Evolutionary conservation across 2,888 invertebrate species (phyloP), one percentile per base, ranked within the genome.

Genomic region (Megamerina dolium): DNA sequence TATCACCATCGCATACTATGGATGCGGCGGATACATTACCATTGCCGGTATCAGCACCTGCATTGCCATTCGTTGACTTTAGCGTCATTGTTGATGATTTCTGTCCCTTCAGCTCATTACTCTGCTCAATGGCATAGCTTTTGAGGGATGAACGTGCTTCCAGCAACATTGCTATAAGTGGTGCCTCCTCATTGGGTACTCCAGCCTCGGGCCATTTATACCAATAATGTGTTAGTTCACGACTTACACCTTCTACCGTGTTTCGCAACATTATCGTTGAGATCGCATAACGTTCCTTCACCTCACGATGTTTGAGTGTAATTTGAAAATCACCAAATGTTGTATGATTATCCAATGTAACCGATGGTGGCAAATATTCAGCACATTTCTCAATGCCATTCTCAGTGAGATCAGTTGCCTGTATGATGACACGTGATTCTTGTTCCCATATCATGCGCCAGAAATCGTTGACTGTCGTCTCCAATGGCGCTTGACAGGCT

Each of bases 401-500:
- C 73, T 93, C 93, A 61, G 83, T 84, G 47, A 92, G 80, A 70
- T 89, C 88, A 0, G 92, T 93, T 23, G 93, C 76, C 89, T 93
- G 93, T 48, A 94, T 79, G 51, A 95, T 79, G 30, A 91, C 85
- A 57, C 88, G 80, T 12, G 83, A 81, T 69, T 93, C 89, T 67
- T 94, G 92, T 62, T 94, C 92, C 94, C 94, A 94, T 38, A 93
- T 80, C 94, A 95, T 93, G 32, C 89, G 78, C 94, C 94, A 95
- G 70, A 94, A 93, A 72, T 95, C 94, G 21, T 77, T 75, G 1
- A 90, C 82, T 0, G 93, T 94, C 52, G 82, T 80, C 44, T 85
- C 80, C 53, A 93, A 74, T 0, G 94, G 94, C 9, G 89, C 93
- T 72, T 95, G 94, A 57, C 89, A 87, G 14, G 91, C 90, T 26